Percentiles rank a stretch among this genome's conserved stretches.
Conservation (phyloP, 2,797 vertebrate genomes). For the Betta splendens region DNA sequence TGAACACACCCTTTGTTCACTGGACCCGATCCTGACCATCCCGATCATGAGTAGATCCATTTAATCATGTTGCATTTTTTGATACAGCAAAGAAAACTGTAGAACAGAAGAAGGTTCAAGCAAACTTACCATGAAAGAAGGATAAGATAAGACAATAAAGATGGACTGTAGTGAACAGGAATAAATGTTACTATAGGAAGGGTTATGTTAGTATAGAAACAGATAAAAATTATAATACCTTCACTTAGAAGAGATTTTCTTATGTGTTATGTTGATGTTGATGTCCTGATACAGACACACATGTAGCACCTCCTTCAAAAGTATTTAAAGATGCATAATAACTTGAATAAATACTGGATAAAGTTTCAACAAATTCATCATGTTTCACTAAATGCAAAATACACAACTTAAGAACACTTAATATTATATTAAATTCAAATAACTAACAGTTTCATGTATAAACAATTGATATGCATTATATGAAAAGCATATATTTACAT, state of each 20-base stretch:
- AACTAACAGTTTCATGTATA: too few species aligned
- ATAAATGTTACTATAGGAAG: not conserved
- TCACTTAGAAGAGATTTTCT: not conserved
- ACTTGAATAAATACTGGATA: not conserved
- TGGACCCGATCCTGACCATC: constrained; percentile 8
- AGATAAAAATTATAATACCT: not conserved
- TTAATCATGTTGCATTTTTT: constrained; percentile 1
- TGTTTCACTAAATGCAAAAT: too few species aligned
- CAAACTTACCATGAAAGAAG: not conserved
- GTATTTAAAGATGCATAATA: not conserved
- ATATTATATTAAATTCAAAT: too few species aligned
- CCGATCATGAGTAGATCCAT: constrained; percentile 3
- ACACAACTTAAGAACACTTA: too few species aligned
- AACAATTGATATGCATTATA: too few species aligned
- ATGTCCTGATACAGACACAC: not conserved
- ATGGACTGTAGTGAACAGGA: not conserved
- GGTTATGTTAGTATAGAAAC: constrained; percentile 1
- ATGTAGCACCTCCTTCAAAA: not conserved
- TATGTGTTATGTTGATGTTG: not conserved
- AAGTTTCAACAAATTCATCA: too few species aligned
- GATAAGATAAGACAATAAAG: too few species aligned
- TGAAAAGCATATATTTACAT: not conserved
- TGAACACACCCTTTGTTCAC: constrained; percentile 23
- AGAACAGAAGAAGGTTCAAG: not conserved
- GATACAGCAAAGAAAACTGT: not conserved